These are phyloP conservation scores for Microcebus murinus DNA, from an alignment of 2,113 vertebrate genomes.

Conservation along the genomic window DNA sequence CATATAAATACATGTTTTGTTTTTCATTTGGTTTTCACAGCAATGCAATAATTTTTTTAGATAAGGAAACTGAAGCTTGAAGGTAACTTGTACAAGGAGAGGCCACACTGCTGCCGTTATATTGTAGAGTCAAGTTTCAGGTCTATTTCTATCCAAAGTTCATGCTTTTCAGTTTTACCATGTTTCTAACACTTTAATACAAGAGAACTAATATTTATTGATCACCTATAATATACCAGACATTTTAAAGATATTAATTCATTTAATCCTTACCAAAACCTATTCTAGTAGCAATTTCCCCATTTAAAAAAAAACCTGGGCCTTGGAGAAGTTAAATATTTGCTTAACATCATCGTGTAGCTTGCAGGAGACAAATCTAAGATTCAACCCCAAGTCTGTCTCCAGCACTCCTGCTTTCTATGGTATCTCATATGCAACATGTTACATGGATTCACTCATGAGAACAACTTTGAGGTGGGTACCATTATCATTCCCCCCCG, in stretches of 20 bases:
- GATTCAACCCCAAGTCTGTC: neutral
- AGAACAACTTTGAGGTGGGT: neutral
- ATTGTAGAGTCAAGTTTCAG: neutral
- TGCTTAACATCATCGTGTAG: neutral
- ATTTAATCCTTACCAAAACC: slow-evolving; percentile 4
- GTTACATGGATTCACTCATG: neutral
- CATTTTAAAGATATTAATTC: neutral
- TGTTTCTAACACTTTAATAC: neutral
- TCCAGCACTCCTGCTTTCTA: neutral
- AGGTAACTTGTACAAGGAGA: neutral
- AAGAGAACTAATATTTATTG: neutral
- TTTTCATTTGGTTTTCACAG: slow-evolving; percentile 1
- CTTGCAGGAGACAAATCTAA: neutral
- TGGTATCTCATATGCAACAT: neutral
- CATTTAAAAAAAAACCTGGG: neutral
- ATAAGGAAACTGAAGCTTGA: neutral
- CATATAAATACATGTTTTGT: neutral
- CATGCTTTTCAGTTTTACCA: neutral
- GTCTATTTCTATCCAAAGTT: neutral
- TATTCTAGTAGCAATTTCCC: neutral
- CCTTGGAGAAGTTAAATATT: neutral
- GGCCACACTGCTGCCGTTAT: neutral
- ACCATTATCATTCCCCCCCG: neutral
- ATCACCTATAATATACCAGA: neutral
- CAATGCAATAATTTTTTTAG: neutral